phyloP scores from a whole-genome alignment of 64 coral and sea anemone species.

The Dendronephthya gigantea region DNA sequence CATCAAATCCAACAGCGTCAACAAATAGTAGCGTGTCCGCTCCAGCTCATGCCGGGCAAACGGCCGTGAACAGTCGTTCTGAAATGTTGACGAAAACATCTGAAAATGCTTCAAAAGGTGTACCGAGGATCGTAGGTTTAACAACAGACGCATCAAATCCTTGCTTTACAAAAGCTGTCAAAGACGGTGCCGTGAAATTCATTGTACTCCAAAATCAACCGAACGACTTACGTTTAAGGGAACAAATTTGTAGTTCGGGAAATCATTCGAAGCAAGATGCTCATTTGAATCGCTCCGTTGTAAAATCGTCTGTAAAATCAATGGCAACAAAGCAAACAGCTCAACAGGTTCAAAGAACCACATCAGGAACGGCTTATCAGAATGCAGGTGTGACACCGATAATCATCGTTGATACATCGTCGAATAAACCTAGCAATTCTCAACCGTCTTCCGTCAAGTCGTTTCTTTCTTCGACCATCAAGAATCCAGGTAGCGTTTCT shows the following conservation, averaged over 20 bases:
- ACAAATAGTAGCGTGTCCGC: neutral
- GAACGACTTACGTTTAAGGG: too few relatives aligned
- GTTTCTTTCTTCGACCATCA: neutral
- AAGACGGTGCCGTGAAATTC: neutral
- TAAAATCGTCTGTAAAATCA: too few relatives aligned
- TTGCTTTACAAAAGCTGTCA: neutral
- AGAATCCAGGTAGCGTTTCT: too few relatives aligned
- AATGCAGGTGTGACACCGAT: neutral
- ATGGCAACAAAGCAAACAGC: too few relatives aligned
- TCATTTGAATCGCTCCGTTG: too few relatives aligned
- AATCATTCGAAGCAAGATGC: too few relatives aligned
- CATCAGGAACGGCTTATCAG: neutral
- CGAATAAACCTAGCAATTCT: neutral
- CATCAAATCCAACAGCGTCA: neutral
- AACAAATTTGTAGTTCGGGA: too few relatives aligned
- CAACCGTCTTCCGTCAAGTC: neutral
- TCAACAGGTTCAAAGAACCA: too few relatives aligned
- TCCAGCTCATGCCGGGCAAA: neutral
- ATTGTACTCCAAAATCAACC: neutral
- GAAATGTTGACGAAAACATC: neutral
- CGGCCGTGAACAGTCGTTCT: too few relatives aligned
- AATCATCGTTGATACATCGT: too few relatives aligned
- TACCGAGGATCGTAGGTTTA: neutral
- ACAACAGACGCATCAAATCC: neutral
- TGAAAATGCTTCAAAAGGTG: neutral